These are phyloP conservation scores for Sitta carolinensis DNA, from an alignment of 2,797 vertebrate species.

Conservation along the genomic window DNA sequence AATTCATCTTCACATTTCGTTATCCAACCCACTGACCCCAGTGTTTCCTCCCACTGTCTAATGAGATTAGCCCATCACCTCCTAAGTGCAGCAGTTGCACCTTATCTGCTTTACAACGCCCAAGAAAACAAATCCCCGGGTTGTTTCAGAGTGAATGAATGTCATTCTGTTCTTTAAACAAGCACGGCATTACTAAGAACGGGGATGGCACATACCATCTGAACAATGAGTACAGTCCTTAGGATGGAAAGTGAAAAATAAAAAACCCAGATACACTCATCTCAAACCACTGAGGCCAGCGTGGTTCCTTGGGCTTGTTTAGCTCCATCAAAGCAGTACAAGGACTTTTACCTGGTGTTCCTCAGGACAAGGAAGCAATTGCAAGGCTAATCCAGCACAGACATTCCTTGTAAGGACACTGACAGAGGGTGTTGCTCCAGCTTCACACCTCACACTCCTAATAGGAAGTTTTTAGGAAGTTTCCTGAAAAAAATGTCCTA, in stretches of 20 bases:
- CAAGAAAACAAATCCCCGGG: slow-evolving; percentile 23
- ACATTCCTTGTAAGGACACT: not conserved
- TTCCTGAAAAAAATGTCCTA: not conserved
- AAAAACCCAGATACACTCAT: not conserved
- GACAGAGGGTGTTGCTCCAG: not conserved
- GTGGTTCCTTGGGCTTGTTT: not conserved
- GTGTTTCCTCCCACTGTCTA: not conserved
- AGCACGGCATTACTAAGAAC: not conserved
- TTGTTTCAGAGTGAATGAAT: not conserved
- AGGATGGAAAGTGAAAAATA: not conserved
- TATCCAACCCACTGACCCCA: not conserved
- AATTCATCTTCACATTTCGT: slow-evolving; percentile 18
- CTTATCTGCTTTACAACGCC: not conserved
- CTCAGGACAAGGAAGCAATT: not conserved
- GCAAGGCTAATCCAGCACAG: not conserved
- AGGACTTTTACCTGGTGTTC: not conserved
- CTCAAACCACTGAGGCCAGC: not conserved
- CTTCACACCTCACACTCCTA: not conserved
- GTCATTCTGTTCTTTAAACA: not conserved
- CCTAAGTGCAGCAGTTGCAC: slow-evolving; percentile 26
- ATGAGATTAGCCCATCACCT: slow-evolving; percentile 32
- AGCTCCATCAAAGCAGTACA: not conserved
- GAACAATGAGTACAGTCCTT: not conserved
- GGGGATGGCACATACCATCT: not conserved
- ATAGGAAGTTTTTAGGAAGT: not conserved